Percentiles rank a stretch among this genome's conserved stretches.
These are phyloP conservation scores for Opisthocomus hoazin DNA, from an alignment of 2,113 vertebrate genomes.

Conservation along the genomic window DNA sequence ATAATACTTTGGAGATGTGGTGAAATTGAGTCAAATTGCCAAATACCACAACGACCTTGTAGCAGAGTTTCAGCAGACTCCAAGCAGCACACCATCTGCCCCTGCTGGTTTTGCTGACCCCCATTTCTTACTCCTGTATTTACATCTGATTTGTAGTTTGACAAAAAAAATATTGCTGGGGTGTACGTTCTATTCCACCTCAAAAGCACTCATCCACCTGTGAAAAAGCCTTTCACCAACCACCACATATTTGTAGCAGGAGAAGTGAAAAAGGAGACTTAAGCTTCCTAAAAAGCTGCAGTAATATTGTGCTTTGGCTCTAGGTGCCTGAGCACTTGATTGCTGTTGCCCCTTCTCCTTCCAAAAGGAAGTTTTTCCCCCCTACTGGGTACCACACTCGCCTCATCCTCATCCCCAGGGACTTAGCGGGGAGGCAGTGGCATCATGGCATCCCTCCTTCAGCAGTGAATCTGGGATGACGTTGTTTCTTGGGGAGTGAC, in stretches of 20 bases:
- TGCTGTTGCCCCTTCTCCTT: not conserved
- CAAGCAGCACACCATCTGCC: not conserved
- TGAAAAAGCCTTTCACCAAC: not conserved
- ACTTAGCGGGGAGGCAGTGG: fast-evolving
- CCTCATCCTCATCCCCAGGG: not conserved
- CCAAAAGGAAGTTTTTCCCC: not conserved
- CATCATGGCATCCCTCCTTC: not conserved
- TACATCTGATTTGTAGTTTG: not conserved
- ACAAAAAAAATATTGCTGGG: not conserved
- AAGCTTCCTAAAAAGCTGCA: not conserved
- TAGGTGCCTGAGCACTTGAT: fast-evolving
- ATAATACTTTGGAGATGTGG: not conserved
- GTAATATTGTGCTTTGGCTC: not conserved
- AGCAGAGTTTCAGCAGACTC: not conserved
- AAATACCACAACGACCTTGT: not conserved
- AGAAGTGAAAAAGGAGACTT: not conserved
- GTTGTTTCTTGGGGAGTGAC: not conserved
- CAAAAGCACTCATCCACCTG: not conserved
- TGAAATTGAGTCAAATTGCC: not conserved
- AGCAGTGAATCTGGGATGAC: not conserved
- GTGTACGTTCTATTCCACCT: not conserved
- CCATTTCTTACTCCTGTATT: not conserved
- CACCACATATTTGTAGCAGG: fast-evolving
- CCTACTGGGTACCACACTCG: fast-evolving
- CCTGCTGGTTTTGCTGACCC: not conserved